Conservation (phyloP, 2,888 invertebrate species). For the Agrochola litura region DNA sequence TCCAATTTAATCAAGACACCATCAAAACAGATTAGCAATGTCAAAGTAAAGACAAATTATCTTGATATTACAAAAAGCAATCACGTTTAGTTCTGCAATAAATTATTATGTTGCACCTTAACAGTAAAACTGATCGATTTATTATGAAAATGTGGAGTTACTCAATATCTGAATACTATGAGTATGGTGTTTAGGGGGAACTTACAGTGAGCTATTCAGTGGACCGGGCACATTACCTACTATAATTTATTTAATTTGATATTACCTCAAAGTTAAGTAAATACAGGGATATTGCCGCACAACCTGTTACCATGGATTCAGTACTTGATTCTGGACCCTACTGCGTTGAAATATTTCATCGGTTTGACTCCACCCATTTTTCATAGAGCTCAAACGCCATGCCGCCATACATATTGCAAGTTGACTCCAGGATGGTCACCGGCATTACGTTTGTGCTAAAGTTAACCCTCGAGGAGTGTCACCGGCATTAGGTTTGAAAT, state of each 20-base stretch:
- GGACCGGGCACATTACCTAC: too few relatives aligned
- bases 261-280: background rate
- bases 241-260: background rate
- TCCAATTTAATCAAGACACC: constrained; percentile 54
- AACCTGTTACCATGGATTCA: too few relatives aligned
- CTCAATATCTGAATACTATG: constrained; percentile 61
- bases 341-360: too few relatives aligned
- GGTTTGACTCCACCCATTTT: too few relatives aligned
- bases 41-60: constrained; percentile 63
- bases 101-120: constrained; percentile 50
- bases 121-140: constrained; percentile 65
- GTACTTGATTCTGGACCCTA: too few relatives aligned
- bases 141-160: constrained; percentile 69
- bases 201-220: constrained; percentile 2
- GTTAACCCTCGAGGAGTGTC: too few relatives aligned
- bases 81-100: constrained; percentile 62
- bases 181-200: constrained; percentile 44
- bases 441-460: too few relatives aligned
- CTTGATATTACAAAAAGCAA: constrained; percentile 63
- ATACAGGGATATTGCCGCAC: background rate
- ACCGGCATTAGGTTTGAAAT: too few relatives aligned
- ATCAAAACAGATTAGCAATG: constrained; percentile 55
- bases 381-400: too few relatives aligned
- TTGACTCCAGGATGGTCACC: too few relatives aligned
- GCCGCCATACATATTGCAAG: too few relatives aligned